Evolutionary conservation across 2,797 vertebrate genomes (phyloP), one percentile per base, ranked within the genome.

Genomic region (Ispidina picta): DNA sequence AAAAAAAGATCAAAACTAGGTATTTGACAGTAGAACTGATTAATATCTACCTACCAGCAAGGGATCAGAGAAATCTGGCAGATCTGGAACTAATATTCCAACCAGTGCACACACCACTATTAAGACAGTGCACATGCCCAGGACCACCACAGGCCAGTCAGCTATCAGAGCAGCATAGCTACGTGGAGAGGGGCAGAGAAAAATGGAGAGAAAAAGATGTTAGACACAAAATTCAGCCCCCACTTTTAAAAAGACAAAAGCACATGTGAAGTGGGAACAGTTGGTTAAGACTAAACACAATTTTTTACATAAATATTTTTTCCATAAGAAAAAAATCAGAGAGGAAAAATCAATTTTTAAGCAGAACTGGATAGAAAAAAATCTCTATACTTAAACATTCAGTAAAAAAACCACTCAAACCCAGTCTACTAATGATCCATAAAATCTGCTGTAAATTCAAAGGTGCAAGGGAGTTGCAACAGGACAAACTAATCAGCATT

Each of bases 61-160:
- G 0, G 99, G 99, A 88, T 99, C 98, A 9, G 99, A 99, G 97
- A 99, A 99, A 93, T 99, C 99, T 0, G 99, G 99, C 82, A 99
- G 98, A 87, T 99, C 99, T 2, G 99, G 99, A 29, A 99, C 98
- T 35, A 99, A 96, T 64, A 99, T 96, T 28, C 99, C 99, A 46
- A 99, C 98, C 20, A 99, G 97, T 2, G 99, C 99, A 66, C 99
- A 99, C 39, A 99, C 97, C 76, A 99, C 99, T 3, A 99, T 99
- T 77, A 99, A 97, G 82, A 99, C 98, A 0, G 99, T 99, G 92
- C 99, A 99, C 95, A 99, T 98, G 18, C 99, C 99, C 88, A 99
- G 97, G 66, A 99, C 99, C 84, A 99, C 99, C 95, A 99, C 99
- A 0, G 99, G 99, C 99, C 99, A 99, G 97, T 99, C 99, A 2